A percentile compares a stretch with the other conserved stretches of the same genome.
Evolutionary conservation across 2,113 vertebrate genomes (phyloP).

Genomic region (pig (Sus scrofa)): DNA sequence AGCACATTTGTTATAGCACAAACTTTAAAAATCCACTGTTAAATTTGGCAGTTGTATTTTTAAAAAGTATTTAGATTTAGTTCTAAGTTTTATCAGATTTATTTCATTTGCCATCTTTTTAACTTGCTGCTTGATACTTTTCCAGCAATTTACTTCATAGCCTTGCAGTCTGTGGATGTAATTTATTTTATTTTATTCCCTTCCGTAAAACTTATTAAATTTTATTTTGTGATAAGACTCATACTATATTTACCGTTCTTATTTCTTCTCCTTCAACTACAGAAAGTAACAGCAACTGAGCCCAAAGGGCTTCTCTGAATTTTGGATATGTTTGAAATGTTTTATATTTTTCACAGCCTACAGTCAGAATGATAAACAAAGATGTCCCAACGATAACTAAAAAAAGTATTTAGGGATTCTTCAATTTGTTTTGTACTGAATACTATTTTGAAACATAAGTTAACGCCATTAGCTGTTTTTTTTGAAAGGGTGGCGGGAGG

Average conservation of each 20-base stretch:
- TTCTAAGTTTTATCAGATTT: conserved; percentile 79
- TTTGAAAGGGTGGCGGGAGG: conserved; percentile 68
- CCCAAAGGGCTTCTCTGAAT: conserved; percentile 46
- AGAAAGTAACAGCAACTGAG: conserved; percentile 44
- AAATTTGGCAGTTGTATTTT: conserved; percentile 81
- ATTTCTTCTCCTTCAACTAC: conserved; percentile 78
- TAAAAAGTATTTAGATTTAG: conserved; percentile 78
- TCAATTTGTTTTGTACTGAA: conserved; percentile 34
- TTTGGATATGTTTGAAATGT: conserved; percentile 66
- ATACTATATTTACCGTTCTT: conserved; percentile 74
- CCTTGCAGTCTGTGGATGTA: conserved; percentile 79
- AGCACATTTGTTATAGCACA: conserved; percentile 93
- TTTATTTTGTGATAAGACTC: conserved; percentile 77
- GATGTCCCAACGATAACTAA: conserved; percentile 19
- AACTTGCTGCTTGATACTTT: conserved; percentile 81
- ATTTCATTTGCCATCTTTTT: conserved; percentile 80
- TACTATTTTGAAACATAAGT: conserved; percentile 54
- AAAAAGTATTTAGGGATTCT: not conserved
- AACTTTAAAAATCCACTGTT: conserved; percentile 84
- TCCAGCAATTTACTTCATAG: conserved; percentile 82
- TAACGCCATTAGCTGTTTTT: conserved; percentile 65
- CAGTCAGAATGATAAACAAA: conserved; percentile 69
- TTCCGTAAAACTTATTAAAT: conserved; percentile 66
- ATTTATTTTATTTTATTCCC: conserved; percentile 77
- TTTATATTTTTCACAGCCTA: conserved; percentile 68